phyloP scores from a whole-genome alignment of 2,113 vertebrate genomes.

The Limanda limanda region DNA sequence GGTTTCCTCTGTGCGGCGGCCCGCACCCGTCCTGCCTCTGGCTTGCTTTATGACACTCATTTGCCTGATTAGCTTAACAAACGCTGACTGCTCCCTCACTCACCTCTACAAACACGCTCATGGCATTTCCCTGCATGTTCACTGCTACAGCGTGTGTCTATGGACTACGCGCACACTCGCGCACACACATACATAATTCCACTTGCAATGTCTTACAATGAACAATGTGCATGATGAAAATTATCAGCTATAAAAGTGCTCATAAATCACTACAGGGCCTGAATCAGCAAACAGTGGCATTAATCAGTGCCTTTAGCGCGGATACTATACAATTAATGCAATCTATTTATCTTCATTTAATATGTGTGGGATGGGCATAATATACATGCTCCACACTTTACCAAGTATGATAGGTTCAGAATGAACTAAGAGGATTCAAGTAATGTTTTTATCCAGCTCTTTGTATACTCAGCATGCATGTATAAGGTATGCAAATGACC shows the following conservation, averaged over 20 bases:
- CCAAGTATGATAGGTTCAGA: slow-evolving; percentile 29
- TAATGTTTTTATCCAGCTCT: slow-evolving; percentile 37
- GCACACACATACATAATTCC: slow-evolving; percentile 24
- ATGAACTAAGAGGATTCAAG: slow-evolving; percentile 29
- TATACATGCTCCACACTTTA: slow-evolving; percentile 28
- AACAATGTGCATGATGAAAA: slow-evolving; percentile 60
- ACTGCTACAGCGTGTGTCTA: neutral
- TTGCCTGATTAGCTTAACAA: slow-evolving; percentile 80
- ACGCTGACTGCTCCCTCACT: slow-evolving; percentile 49
- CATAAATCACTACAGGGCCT: slow-evolving; percentile 69
- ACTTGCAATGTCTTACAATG: slow-evolving; percentile 24
- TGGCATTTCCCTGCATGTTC: slow-evolving; percentile 13
- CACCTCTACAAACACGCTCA: slow-evolving; percentile 42
- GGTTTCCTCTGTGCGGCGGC: slow-evolving; percentile 11
- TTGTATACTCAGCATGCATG: slow-evolving; percentile 22
- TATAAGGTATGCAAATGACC: slow-evolving; percentile 63
- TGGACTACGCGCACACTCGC: neutral
- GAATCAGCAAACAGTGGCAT: slow-evolving; percentile 73
- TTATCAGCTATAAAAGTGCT: slow-evolving; percentile 72
- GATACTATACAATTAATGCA: slow-evolving; percentile 73
- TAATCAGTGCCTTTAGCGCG: slow-evolving; percentile 69
- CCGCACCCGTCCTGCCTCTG: slow-evolving; percentile 35
- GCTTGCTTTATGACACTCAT: slow-evolving; percentile 72
- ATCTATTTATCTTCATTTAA: slow-evolving; percentile 76
- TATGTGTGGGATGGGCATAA: slow-evolving; percentile 33